Conservation (phyloP, 2,113 vertebrate genomes). For the Takifugu flavidus region DNA sequence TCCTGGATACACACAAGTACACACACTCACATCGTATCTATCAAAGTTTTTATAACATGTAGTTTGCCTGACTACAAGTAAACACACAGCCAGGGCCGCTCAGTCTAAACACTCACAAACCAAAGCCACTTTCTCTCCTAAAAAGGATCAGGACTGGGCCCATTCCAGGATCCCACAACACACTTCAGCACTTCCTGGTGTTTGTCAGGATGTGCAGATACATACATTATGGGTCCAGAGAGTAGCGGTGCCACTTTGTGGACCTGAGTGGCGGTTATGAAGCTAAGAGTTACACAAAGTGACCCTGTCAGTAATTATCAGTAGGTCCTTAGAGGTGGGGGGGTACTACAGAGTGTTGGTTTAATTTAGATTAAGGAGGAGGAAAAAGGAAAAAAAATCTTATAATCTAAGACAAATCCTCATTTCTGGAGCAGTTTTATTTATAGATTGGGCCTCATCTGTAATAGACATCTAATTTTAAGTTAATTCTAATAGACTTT, state of each 20-base stretch:
- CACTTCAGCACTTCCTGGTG: slow-evolving; percentile 35
- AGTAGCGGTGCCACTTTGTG: not conserved
- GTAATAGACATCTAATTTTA: not conserved
- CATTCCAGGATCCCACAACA: slow-evolving; percentile 36
- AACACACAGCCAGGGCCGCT: slow-evolving; percentile 55
- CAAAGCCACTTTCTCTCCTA: slow-evolving; percentile 44
- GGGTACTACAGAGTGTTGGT: not conserved
- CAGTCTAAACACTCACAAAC: slow-evolving; percentile 59
- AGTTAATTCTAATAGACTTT: slow-evolving; percentile 18
- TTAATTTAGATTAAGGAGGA: slow-evolving; percentile 7
- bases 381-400: not conserved
- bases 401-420: slow-evolving; percentile 1
- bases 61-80: slow-evolving; percentile 47
- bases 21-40: slow-evolving; percentile 28
- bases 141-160: slow-evolving; percentile 61
- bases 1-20: slow-evolving; percentile 4
- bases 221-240: not conserved
- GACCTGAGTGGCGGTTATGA: slow-evolving; percentile 9
- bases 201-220: slow-evolving; percentile 22
- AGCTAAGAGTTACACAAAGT: slow-evolving; percentile 40
- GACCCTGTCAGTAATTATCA: slow-evolving; percentile 7
- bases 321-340: not conserved
- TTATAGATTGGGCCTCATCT: slow-evolving; percentile 4
- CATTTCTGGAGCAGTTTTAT: slow-evolving; percentile 14
- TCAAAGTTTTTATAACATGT: slow-evolving; percentile 43